Conservation (phyloP, 2,797 vertebrate species). For the Hydrophis major region DNA sequence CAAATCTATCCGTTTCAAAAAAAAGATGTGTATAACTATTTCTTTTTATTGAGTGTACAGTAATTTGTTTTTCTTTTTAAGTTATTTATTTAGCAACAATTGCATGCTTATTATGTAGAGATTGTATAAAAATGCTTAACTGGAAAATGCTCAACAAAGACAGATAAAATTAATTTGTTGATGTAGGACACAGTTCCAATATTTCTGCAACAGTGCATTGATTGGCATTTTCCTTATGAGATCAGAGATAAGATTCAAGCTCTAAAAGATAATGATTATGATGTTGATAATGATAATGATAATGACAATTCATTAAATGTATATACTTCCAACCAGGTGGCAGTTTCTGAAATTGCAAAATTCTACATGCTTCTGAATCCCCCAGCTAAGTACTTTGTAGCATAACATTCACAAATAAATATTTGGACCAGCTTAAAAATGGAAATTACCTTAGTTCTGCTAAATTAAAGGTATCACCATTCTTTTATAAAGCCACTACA, state of each 20-base stretch:
- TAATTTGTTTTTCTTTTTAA: not conserved
- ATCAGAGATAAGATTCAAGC: not conserved
- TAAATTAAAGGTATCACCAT: not conserved
- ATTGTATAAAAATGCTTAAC: not conserved
- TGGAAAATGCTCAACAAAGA: not conserved
- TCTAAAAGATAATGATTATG: not conserved
- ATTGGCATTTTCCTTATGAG: not conserved
- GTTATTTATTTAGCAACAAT: not conserved
- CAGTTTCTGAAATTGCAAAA: not conserved
- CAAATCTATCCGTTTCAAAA: not conserved
- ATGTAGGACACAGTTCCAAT: not conserved
- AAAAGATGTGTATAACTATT: not conserved
- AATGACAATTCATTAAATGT: not conserved
- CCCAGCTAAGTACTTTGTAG: not conserved
- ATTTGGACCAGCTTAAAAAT: not conserved
- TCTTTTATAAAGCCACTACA: not conserved
- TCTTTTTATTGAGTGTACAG: slow-evolving; percentile 30
- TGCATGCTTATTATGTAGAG: not conserved
- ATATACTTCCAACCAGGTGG: not conserved
- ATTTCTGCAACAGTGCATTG: not conserved
- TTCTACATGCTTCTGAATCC: not conserved
- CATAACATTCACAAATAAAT: not conserved
- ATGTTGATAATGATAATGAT: not conserved
- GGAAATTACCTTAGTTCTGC: not conserved
- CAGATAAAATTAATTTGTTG: not conserved